phyloP scores from a whole-genome alignment of 2,113 vertebrate species.

The Cariama cristata region DNA sequence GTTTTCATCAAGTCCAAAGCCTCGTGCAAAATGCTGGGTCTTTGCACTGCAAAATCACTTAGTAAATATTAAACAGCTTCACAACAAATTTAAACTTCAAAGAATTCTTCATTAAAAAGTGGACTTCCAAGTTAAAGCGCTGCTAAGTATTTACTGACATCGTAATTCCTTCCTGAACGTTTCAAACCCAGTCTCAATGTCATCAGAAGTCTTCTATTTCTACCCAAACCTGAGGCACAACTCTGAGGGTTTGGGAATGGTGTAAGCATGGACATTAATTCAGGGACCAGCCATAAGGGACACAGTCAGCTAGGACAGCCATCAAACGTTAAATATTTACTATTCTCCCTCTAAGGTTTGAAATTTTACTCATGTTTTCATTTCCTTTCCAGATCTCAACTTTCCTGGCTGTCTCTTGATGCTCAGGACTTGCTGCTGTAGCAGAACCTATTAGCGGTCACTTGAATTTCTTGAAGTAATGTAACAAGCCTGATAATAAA shows the following conservation, averaged over 20 bases:
- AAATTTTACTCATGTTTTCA: neutral
- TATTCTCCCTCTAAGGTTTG: neutral
- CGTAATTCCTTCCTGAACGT: neutral
- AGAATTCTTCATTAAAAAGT: neutral
- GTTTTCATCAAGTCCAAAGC: neutral
- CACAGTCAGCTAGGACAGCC: neutral
- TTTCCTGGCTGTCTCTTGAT: neutral
- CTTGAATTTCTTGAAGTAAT: neutral
- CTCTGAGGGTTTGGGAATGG: neutral
- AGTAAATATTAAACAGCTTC: neutral
- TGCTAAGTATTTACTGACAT: neutral
- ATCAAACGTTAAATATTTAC: neutral
- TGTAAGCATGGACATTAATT: neutral
- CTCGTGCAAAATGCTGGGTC: neutral
- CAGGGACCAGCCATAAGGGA: neutral
- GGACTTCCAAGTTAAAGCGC: neutral
- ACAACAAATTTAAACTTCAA: neutral
- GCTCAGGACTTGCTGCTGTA: accelerated
- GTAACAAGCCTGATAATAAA: neutral
- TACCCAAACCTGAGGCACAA: neutral
- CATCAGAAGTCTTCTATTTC: neutral
- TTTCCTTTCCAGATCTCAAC: neutral
- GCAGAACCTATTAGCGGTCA: neutral
- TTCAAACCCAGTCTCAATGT: neutral
- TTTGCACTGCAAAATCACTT: neutral